These are phyloP conservation scores for Alcis repandata DNA, from an alignment of 2,888 invertebrate species.

Conservation along the genomic window DNA sequence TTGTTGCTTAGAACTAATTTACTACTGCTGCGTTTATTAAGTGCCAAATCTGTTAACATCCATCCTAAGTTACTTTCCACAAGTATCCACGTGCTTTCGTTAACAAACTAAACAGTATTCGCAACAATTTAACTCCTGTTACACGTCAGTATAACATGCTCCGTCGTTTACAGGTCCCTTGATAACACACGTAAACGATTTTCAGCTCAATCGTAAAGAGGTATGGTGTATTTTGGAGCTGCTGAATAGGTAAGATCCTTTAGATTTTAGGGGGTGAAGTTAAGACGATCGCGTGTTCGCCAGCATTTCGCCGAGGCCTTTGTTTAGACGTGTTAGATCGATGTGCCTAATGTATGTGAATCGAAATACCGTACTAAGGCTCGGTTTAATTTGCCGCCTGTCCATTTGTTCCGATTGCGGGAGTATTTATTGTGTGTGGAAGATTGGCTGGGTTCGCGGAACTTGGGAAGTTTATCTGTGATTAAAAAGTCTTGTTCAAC, in stretches of 20 bases:
- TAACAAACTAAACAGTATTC: slow-evolving; percentile 13
- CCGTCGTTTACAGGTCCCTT: slow-evolving; percentile 33
- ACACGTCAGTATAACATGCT: slow-evolving; percentile 34
- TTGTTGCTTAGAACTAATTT: too few species aligned
- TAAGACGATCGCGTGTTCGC: slow-evolving; percentile 81
- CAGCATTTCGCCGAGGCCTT: slow-evolving; percentile 74
- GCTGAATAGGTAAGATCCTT: slow-evolving; percentile 41
- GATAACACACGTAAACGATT: slow-evolving; percentile 9
- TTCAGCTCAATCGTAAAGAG: slow-evolving; percentile 7
- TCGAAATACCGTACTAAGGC: slow-evolving; percentile 71
- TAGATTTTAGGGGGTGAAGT: slow-evolving; percentile 52
- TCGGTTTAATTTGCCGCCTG: slow-evolving; percentile 83
- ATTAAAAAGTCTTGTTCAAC: slow-evolving; percentile 38
- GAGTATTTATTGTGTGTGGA: slow-evolving; percentile 78
- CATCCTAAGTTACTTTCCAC: background rate
- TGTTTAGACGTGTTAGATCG: slow-evolving; percentile 84
- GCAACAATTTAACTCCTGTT: slow-evolving; percentile 34
- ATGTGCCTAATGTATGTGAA: slow-evolving; percentile 82
- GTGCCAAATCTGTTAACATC: background rate
- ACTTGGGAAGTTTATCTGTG: slow-evolving; percentile 45
- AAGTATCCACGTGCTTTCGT: background rate
- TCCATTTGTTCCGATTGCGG: slow-evolving; percentile 84
- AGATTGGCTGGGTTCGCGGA: slow-evolving; percentile 63
- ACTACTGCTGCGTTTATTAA: background rate
- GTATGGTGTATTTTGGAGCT: slow-evolving; percentile 33